Evolutionary conservation across 2,888 invertebrate species (phyloP).

Genomic region (Nyleta sp.): DNA sequence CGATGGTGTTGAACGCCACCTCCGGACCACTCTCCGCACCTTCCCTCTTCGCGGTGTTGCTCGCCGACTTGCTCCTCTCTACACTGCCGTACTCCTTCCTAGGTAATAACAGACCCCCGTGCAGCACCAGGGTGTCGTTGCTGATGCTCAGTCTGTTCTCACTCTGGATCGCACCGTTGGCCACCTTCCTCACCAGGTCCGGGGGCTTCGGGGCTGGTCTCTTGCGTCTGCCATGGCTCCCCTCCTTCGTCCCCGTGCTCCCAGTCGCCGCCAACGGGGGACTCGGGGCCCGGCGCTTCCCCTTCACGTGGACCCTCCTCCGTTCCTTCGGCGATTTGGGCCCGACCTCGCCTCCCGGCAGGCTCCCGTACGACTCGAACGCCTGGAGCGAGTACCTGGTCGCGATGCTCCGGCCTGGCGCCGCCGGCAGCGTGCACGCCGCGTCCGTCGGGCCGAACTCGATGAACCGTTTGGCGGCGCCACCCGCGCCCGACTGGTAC

Average conservation of each 20-base stretch:
- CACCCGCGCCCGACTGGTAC: constrained; percentile 83
- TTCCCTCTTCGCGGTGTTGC: constrained; percentile 6
- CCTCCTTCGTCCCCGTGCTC: constrained; percentile 73
- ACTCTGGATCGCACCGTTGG: constrained; percentile 32
- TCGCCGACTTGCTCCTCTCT: constrained; percentile 33
- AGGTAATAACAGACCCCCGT: constrained; percentile 75
- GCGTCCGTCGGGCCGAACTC: constrained; percentile 57
- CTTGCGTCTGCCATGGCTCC: constrained; percentile 74
- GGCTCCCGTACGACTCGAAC: constrained; percentile 75
- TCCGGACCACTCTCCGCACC: neutral
- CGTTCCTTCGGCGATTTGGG: constrained; percentile 81
- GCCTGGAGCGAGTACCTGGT: constrained; percentile 77
- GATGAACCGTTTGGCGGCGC: constrained; percentile 71
- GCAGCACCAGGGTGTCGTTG: constrained; percentile 79
- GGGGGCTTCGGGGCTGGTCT: constrained; percentile 85
- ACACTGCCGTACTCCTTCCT: constrained; percentile 68
- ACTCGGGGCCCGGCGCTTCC: constrained; percentile 89
- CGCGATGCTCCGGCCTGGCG: constrained; percentile 72
- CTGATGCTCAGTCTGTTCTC: constrained; percentile 69
- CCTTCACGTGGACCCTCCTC: constrained; percentile 88
- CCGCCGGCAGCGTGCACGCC: constrained; percentile 73
- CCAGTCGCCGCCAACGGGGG: constrained; percentile 83
- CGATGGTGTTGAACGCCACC: constrained; percentile 15
- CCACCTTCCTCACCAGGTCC: constrained; percentile 52
- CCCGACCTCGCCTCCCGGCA: constrained; percentile 59